These are phyloP conservation scores for Oryzias javanicus DNA, from an alignment of 2,113 vertebrate genomes.

Conservation along the genomic window DNA sequence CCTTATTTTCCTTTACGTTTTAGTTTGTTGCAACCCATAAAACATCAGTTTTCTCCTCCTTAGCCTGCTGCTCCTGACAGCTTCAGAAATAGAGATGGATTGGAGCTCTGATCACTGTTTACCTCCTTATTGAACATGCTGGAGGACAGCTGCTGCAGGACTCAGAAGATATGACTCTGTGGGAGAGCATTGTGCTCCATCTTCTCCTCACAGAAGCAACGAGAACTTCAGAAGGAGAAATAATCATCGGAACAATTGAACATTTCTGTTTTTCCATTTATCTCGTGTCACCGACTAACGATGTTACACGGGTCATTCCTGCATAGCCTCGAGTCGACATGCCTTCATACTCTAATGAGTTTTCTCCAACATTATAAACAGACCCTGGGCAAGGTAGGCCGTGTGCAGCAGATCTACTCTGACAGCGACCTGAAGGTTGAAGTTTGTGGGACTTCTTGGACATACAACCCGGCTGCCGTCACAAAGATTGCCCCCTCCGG, in stretches of 20 bases:
- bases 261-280: slow-evolving; percentile 19
- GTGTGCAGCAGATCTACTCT: slow-evolving; percentile 98
- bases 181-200: slow-evolving; percentile 48
- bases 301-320: slow-evolving; percentile 17
- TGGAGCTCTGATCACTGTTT: slow-evolving; percentile 70
- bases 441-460: slow-evolving; percentile 99
- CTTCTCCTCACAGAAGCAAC: slow-evolving; percentile 41
- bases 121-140: slow-evolving; percentile 67
- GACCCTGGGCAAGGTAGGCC: slow-evolving; percentile 98
- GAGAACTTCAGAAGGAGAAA: slow-evolving; percentile 24
- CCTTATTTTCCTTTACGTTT: background rate
- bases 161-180: slow-evolving; percentile 56
- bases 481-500: slow-evolving; percentile 96
- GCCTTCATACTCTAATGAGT: slow-evolving; percentile 36
- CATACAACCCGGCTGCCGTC: slow-evolving; percentile 96
- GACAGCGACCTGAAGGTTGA: slow-evolving; percentile 99
- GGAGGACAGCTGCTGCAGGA: slow-evolving; percentile 48
- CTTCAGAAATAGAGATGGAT: slow-evolving; percentile 64
- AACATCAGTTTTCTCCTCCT: slow-evolving; percentile 47
- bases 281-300: slow-evolving; percentile 20
- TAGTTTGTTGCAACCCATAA: slow-evolving; percentile 44
- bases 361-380: slow-evolving; percentile 61
- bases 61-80: slow-evolving; percentile 54
- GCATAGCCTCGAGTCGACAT: slow-evolving; percentile 27
- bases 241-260: slow-evolving; percentile 22